phyloP scores from a whole-genome alignment of 1,140 invertebrate species.

The Oryzaephilus surinamensis region DNA sequence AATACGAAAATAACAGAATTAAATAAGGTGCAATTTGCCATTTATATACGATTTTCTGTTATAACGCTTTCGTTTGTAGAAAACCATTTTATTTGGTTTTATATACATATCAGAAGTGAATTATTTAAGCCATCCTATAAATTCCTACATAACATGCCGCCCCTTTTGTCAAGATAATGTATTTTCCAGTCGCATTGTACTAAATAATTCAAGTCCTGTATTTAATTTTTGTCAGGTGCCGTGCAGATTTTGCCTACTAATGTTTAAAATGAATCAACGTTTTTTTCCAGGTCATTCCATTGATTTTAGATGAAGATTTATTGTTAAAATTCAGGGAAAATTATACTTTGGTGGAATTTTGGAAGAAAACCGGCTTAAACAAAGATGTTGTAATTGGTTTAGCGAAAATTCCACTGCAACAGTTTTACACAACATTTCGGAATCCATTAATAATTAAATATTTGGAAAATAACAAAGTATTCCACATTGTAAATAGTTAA shows the following conservation, averaged over 20 bases:
- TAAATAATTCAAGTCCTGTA: constrained; percentile 38
- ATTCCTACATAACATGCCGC: constrained; percentile 41
- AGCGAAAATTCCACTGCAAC: constrained; percentile 45
- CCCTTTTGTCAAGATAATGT: too few species aligned
- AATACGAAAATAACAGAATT: neutral
- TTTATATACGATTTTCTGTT: neutral
- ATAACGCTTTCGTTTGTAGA: too few species aligned
- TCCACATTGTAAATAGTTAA: constrained; percentile 1
- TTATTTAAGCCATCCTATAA: constrained; percentile 30
- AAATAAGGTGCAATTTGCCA: neutral
- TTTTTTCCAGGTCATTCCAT: constrained; percentile 40
- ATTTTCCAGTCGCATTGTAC: too few species aligned
- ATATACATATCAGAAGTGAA: constrained; percentile 41
- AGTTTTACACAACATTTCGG: constrained; percentile 47
- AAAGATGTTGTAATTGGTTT: constrained; percentile 40
- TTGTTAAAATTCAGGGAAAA: constrained; percentile 45
- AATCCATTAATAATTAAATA: constrained; percentile 45
- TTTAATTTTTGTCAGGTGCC: constrained; percentile 44
- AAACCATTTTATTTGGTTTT: constrained; percentile 42
- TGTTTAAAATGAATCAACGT: constrained; percentile 37
- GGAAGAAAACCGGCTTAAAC: constrained; percentile 32
- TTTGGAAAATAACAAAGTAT: constrained; percentile 32
- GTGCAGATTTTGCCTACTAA: constrained; percentile 27
- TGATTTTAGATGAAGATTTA: constrained; percentile 44
- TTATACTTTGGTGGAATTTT: constrained; percentile 44